Conservation (phyloP, 2,113 vertebrate genomes). For the Alexandromys fortis region DNA sequence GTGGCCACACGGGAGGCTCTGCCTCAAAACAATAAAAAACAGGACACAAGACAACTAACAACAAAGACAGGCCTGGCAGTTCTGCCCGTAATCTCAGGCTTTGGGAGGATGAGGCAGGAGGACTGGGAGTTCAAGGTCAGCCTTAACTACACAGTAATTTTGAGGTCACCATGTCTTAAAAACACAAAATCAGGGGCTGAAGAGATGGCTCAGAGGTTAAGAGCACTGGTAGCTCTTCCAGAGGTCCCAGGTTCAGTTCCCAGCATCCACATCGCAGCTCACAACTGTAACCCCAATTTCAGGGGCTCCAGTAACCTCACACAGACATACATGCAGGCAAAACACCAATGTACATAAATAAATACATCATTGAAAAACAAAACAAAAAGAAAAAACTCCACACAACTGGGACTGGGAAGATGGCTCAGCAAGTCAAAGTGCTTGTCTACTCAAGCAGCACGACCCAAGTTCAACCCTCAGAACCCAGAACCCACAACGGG, state of each 20-base stretch:
- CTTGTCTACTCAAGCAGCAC: not conserved
- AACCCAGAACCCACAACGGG: not conserved
- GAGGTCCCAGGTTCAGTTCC: not conserved
- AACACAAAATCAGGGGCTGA: not conserved
- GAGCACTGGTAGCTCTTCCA: not conserved
- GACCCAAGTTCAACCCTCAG: not conserved
- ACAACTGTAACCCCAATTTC: not conserved
- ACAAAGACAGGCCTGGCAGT: not conserved
- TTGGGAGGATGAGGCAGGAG: not conserved
- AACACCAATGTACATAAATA: not conserved
- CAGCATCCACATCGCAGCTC: not conserved
- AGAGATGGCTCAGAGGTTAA: not conserved
- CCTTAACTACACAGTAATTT: not conserved
- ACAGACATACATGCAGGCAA: not conserved
- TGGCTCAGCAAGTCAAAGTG: not conserved
- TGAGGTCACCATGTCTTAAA: not conserved
- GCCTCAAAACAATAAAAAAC: not conserved
- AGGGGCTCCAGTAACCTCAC: not conserved
- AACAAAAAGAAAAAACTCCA: not conserved
- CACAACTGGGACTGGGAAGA: not conserved
- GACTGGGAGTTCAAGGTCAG: not conserved
- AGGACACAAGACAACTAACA: not conserved
- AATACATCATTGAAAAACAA: not conserved
- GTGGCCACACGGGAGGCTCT: too few relatives aligned
- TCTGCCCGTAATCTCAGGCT: not conserved